Evolutionary conservation across 2,888 invertebrate species (phyloP), one percentile per base, ranked within the genome.

Genomic region (Agrochola circellaris): DNA sequence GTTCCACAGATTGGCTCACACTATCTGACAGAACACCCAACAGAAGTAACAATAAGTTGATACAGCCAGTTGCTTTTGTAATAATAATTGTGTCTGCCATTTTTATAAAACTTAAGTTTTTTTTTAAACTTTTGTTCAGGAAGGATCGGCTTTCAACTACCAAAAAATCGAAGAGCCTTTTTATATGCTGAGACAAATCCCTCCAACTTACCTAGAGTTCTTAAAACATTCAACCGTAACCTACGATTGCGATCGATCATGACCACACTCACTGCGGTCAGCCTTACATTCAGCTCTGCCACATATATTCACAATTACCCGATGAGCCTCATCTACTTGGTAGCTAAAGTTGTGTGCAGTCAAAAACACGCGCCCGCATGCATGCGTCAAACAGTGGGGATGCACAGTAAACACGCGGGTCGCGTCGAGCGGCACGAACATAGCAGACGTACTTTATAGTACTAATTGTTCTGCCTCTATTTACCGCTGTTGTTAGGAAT

Each of bases 321-420:
- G 20, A 58, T 51, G 56, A 82, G 45, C 7, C 34, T 82, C 62
- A 15, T n/a, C 56, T 67, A 66, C 60, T 48, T 48, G 42, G 30
- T 48, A n/a, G 45, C 13, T 56, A 34, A 66, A 69, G 48, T 85
- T 65, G 64, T 77, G 68, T 58, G 64, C 64, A 66, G 60, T 69
- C 65, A 83, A 69, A 85, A 81, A 74, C 73, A 69, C 71, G 56
- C 77, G 66, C 84, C 86, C 83, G 86, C 83, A 86, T 86, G 75
- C 48, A 23, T 34, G 34, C 58, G 61, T 23, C 77, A 70, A 38
- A 66, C 72, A 58, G 23, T 30, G 17, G 20, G 23, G 68, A 68
- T 7, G 34, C 56, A 34, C n/a, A 61, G 60, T 73, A 83, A 71
- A 72, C 71, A 75, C 68, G 71, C 23, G 71, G 60, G 60, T 42